Percentiles rank a stretch among this genome's conserved stretches.
phyloP scores from a whole-genome alignment of 2,888 invertebrate species.

The Drosophila maculinotata region DNA sequence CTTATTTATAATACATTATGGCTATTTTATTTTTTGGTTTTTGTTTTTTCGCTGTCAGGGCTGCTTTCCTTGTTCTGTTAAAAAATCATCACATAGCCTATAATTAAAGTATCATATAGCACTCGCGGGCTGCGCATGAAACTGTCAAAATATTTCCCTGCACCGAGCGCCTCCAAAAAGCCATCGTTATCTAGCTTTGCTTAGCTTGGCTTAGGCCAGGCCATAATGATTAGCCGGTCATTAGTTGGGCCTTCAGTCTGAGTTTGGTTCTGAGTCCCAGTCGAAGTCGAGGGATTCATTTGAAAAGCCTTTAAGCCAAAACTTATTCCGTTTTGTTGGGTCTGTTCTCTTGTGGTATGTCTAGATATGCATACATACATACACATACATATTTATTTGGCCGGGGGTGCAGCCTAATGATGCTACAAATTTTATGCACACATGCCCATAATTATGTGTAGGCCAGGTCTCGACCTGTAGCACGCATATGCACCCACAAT shows the following conservation, averaged over 20 bases:
- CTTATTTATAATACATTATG: conserved; percentile 71
- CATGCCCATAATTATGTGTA: conserved; percentile 57
- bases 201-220: conserved; percentile 45
- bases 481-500: conserved; percentile 60
- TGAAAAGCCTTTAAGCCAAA: conserved; percentile 79
- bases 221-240: conserved; percentile 79
- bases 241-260: conserved; percentile 58
- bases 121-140: conserved; percentile 77
- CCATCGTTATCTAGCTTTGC: conserved; percentile 71
- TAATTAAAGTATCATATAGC: conserved; percentile 81
- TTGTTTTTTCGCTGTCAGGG: conserved; percentile 26
- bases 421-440: conserved; percentile 79
- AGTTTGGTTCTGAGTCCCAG: conserved; percentile 40
- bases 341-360: conserved; percentile 36
- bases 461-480: conserved; percentile 12
- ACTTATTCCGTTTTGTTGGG: conserved; percentile 62
- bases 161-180: conserved; percentile 26
- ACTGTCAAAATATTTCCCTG: conserved; percentile 78
- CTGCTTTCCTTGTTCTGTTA: conserved; percentile 65
- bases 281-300: conserved; percentile 66
- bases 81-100: conserved; percentile 66
- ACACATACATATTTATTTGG: conserved; percentile 45
- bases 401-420: conserved; percentile 79
- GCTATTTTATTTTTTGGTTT: conserved; percentile 21
- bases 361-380: not conserved